Conservation (phyloP, 2,888 invertebrate species). For the Cataglyphis rosenhaueri region DNA sequence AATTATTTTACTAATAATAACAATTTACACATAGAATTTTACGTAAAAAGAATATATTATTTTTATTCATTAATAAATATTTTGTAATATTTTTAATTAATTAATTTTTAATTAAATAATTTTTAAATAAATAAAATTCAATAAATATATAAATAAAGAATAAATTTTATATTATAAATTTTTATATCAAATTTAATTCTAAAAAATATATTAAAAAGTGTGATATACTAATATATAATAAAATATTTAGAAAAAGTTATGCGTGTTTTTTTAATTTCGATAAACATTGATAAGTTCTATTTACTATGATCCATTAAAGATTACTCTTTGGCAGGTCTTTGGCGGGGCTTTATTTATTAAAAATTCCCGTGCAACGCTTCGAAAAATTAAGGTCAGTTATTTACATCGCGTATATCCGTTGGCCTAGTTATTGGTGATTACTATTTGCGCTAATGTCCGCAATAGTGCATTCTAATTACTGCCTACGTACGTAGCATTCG, state of each 20-base stretch:
- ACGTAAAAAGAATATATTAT: not conserved
- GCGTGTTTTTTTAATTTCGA: not conserved
- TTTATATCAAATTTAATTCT: not conserved
- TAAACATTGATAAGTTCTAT: not conserved
- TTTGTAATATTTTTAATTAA: not conserved
- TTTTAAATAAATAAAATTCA: not conserved
- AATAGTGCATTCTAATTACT: constrained; percentile 24
- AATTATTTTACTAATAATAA: not conserved
- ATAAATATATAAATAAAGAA: not conserved
- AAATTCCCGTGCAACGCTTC: constrained; percentile 22
- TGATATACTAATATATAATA: not conserved
- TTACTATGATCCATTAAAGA: not conserved
- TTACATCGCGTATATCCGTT: constrained; percentile 37
- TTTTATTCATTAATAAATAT: not conserved
- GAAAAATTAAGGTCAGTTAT: constrained; percentile 51
- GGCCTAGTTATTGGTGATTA: constrained; percentile 23
- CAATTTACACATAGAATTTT: not conserved
- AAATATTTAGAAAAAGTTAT: not conserved
- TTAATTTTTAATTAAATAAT: too few species aligned
- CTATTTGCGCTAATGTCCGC: constrained; percentile 32
- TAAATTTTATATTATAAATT: not conserved
- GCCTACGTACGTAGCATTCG: constrained; percentile 9
- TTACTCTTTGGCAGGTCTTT: not conserved
- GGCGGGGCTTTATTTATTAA: constrained; percentile 11
- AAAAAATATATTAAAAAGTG: not conserved